phyloP scores from a whole-genome alignment of 1,140 invertebrate species.

The Parapsyche elsis region DNA sequence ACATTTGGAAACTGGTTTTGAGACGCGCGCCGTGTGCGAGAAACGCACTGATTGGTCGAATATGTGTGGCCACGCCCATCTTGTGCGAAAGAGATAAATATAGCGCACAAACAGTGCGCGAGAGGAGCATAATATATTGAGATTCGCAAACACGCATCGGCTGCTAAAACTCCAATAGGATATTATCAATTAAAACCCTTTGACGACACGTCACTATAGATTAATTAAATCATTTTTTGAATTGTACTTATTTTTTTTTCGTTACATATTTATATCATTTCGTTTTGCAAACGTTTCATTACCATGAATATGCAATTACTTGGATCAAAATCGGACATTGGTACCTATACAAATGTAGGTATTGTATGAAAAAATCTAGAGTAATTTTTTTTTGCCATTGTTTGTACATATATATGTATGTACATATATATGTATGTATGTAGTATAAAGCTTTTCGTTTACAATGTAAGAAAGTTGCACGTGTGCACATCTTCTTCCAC shows the following conservation, averaged over 20 bases:
- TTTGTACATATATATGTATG: background rate
- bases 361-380: background rate
- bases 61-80: slow-evolving; percentile 63
- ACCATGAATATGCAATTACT: background rate
- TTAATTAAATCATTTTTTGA: slow-evolving; percentile 13
- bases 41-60: slow-evolving; percentile 64
- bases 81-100: slow-evolving; percentile 61
- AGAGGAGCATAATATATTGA: slow-evolving; percentile 54
- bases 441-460: background rate
- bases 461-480: slow-evolving; percentile 27
- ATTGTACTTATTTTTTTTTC: background rate
- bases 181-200: background rate
- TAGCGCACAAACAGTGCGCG: slow-evolving; percentile 63
- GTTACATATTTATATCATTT: too few relatives aligned
- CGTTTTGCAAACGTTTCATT: background rate
- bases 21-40: slow-evolving; percentile 67
- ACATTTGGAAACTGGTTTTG: slow-evolving; percentile 69
- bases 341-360: background rate
- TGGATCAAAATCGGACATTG: background rate
- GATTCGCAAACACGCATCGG: background rate
- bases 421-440: background rate
- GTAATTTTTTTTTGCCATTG: background rate
- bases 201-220: background rate
- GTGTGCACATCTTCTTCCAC: background rate
- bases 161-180: background rate